Evolutionary conservation across 2,113 vertebrate species (phyloP), one percentile per base, ranked within the genome.

Genomic region (Limanda limanda): DNA sequence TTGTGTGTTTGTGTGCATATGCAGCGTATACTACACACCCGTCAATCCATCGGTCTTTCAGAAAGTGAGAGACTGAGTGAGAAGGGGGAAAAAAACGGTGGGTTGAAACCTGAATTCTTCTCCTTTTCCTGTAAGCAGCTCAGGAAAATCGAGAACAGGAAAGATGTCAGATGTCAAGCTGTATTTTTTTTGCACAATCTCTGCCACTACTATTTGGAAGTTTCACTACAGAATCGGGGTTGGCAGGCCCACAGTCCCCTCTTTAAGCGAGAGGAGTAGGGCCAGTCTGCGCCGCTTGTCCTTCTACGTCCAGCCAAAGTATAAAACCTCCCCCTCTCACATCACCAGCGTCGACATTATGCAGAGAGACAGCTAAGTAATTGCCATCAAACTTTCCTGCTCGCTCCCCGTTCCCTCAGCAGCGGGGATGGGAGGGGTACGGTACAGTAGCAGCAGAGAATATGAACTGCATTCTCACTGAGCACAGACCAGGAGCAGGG

Each of bases 351-450:
- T 71, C 45, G 37, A 86, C 86, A 81, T 85, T 86, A 90, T 84
- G 76, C 64, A 61, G 83, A 81, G 81, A 88, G 88, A 90, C 92
- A 91, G 90, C 87, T 83, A 86, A 93, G 89, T 90, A 93, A 92
- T 92, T 85, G 89, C 86, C 88, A 82, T 91, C 86, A 90, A 87
- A 92, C 86, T 92, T 89, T 83, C 79, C 81, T 69, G 76, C 84
- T 84, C 72, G 58, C 85, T 87, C 58, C 76, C 79, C 80, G 81
- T 68, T 86, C 79, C 79, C 85, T 71, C 65, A 68, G 82, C 60
- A 69, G 68, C 6, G 14, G 18, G 64, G 70, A 74, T 76, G 67
- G 88, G 88, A 90, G 86, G 87, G 80, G 87, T 87, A 70, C 67
- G 63, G 81, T 80, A 86, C 85, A 86, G 83, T 71, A 79, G 84